Conservation (phyloP, 2,888 invertebrate genomes). For the Chymomyza fuscimana region DNA sequence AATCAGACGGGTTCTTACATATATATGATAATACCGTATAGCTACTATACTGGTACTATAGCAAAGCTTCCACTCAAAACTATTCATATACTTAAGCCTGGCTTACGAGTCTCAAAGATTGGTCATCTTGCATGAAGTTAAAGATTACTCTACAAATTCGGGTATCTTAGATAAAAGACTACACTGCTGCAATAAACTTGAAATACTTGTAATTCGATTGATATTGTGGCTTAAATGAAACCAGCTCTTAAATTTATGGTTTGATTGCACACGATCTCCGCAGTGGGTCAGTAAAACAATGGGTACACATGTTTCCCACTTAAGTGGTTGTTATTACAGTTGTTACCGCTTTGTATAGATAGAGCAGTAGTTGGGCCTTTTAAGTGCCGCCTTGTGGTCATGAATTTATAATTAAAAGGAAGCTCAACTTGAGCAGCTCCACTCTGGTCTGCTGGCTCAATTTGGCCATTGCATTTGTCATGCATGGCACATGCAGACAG, state of each 20-base stretch:
- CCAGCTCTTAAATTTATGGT: not conserved
- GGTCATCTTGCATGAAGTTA: no score
- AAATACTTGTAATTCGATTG: no score
- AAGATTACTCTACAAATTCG: no score
- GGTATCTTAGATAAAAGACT: no score
- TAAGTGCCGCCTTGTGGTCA: not conserved
- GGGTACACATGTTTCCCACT: not conserved
- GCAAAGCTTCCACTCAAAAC: no score
- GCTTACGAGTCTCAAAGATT: no score
- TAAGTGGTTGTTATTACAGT: not conserved
- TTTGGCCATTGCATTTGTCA: conserved; percentile 48
- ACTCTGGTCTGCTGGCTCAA: conserved; percentile 8
- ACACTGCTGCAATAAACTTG: no score
- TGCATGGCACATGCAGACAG: conserved; percentile 37
- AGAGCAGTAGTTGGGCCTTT: not conserved
- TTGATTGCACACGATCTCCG: not conserved
- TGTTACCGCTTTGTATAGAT: not conserved
- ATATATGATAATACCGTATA: no score
- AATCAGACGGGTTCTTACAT: no score
- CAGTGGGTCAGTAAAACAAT: not conserved
- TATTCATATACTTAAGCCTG: no score
- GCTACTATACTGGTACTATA: no score
- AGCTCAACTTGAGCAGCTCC: not conserved
- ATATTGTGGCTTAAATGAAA: no score
- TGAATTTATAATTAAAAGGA: not conserved